Conservation (phyloP, 2,888 invertebrate species). For the Crioceris asparagi region DNA sequence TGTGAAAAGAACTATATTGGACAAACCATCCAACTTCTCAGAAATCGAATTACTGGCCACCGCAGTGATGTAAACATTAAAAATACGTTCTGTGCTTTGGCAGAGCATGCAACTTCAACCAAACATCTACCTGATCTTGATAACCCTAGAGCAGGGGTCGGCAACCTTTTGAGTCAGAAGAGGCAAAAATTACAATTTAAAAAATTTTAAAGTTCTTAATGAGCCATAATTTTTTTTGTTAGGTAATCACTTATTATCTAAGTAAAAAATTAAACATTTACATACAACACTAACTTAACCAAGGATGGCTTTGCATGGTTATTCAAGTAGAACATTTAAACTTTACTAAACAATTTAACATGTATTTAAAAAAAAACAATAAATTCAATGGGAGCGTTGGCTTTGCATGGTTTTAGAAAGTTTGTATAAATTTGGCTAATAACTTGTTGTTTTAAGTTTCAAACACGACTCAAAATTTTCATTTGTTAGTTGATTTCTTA, state of each 20-base stretch:
- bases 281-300: background rate
- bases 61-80: too few species aligned
- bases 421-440: slow-evolving; percentile 10
- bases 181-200: slow-evolving; percentile 12
- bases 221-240: slow-evolving; percentile 9
- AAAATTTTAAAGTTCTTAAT: slow-evolving; percentile 15
- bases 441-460: slow-evolving; percentile 13
- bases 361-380: background rate
- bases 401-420: slow-evolving; percentile 6
- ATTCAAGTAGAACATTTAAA: background rate
- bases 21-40: too few species aligned
- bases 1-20: too few species aligned
- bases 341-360: background rate
- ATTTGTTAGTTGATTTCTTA: slow-evolving; percentile 17
- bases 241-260: background rate
- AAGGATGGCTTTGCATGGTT: background rate
- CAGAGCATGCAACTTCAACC: too few species aligned
- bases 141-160: slow-evolving; percentile 12
- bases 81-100: too few species aligned
- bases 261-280: background rate
- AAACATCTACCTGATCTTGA: too few species aligned
- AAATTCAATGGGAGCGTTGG: slow-evolving; percentile 5
- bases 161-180: slow-evolving; percentile 14
- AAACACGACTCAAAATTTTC: slow-evolving; percentile 15
- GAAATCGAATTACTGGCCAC: too few species aligned